These are phyloP conservation scores for Aurelia sp. DNA, from an alignment of 30 jellyfish, hydroid and myxozoan genomes.

Conservation along the genomic window DNA sequence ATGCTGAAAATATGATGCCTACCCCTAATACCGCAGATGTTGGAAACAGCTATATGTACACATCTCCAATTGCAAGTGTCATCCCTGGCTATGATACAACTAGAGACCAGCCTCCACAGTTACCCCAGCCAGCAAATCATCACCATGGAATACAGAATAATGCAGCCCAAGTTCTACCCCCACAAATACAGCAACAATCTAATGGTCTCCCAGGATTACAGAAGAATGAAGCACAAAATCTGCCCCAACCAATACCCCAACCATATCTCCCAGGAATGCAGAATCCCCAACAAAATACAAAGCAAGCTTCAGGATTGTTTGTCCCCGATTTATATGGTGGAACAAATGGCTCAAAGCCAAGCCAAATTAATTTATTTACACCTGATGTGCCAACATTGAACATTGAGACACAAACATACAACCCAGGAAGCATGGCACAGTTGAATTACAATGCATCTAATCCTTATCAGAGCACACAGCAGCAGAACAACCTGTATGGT, in stretches of 20 bases:
- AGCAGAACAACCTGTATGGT: neutral
- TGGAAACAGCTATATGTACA: conserved; percentile 57
- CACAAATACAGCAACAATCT: no score
- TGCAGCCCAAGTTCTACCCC: no score
- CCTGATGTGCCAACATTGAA: conserved; percentile 40
- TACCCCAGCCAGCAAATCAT: no score
- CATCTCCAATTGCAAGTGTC: conserved; percentile 63
- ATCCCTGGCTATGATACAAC: conserved; percentile 20
- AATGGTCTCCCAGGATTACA: no score
- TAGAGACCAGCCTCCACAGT: neutral
- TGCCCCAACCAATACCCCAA: neutral
- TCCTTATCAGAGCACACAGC: neutral
- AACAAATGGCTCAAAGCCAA: conserved; percentile 13
- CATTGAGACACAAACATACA: neutral
- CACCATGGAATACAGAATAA: no score
- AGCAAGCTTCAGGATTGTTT: conserved; percentile 42
- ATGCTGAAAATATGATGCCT: neutral
- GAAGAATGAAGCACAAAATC: neutral
- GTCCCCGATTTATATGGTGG: conserved; percentile 70
- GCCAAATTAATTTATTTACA: conserved; percentile 45
- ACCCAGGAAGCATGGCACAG: conserved; percentile 2
- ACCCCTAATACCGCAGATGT: conserved; percentile 35
- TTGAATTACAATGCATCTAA: conserved; percentile 3
- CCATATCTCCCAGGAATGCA: neutral
- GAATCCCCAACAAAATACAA: conserved; percentile 9